Percentiles rank a stretch among this genome's conserved stretches.
These are phyloP conservation scores for Nemurella pictetii DNA, from an alignment of 2,888 invertebrate genomes.

Conservation along the genomic window DNA sequence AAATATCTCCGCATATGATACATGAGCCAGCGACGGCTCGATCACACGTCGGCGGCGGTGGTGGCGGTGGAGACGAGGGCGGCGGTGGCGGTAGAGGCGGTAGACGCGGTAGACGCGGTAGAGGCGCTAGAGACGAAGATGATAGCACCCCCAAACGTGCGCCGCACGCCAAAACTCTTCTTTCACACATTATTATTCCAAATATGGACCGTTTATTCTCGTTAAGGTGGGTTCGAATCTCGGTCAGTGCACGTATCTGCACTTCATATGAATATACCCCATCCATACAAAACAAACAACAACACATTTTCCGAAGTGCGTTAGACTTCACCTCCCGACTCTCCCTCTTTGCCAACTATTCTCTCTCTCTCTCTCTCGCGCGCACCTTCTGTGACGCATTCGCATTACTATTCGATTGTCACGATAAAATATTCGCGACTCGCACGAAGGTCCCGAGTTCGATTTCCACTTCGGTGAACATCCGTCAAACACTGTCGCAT, in stretches of 20 bases:
- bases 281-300: background rate
- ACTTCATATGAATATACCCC: background rate
- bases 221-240: background rate
- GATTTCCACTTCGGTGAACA: background rate
- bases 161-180: background rate
- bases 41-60: too few relatives aligned
- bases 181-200: background rate
- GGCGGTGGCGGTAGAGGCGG: background rate
- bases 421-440: background rate
- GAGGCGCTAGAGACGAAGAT: background rate
- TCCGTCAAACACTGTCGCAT: background rate
- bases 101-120: too few relatives aligned
- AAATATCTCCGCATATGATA: background rate
- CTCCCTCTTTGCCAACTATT: too few relatives aligned
- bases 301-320: background rate
- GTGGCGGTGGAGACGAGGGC: too few relatives aligned
- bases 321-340: background rate
- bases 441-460: background rate
- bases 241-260: background rate
- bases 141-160: background rate
- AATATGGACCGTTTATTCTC: background rate
- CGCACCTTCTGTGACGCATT: background rate
- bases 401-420: background rate
- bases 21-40: background rate
- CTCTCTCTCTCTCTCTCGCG: too few relatives aligned